These are phyloP conservation scores for Parazoanthus swiftii DNA, from an alignment of 92 coral and sea anemone genomes.

Conservation along the genomic window DNA sequence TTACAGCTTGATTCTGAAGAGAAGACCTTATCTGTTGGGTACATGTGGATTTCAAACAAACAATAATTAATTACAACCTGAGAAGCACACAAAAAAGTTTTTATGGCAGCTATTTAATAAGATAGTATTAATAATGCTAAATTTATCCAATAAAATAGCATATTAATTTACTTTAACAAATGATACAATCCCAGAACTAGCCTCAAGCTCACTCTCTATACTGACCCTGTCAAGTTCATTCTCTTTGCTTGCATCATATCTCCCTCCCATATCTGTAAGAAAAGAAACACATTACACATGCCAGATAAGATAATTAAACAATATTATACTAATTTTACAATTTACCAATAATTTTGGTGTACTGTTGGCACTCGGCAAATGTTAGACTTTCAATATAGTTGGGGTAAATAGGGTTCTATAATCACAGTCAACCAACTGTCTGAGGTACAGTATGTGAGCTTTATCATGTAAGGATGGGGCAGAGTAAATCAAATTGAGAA, in stretches of 20 bases:
- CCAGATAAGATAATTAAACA: background rate
- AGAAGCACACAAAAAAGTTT: no score
- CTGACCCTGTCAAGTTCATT: conserved; percentile 59
- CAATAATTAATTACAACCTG: background rate
- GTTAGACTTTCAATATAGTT: no score
- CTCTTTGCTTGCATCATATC: conserved; percentile 68
- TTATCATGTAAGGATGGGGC: no score
- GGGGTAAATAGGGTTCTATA: no score
- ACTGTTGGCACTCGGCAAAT: no score
- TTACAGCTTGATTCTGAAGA: conserved; percentile 82
- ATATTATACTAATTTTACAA: background rate
- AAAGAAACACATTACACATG: background rate
- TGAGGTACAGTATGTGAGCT: no score
- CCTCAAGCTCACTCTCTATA: background rate
- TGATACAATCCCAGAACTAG: background rate
- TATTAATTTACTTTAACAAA: background rate
- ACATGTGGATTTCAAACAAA: background rate
- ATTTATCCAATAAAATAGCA: no score
- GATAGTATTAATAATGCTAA: no score
- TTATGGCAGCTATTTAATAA: no score
- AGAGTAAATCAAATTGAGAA: no score
- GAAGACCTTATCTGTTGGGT: conserved; percentile 75
- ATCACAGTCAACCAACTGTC: no score
- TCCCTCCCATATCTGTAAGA: conserved; percentile 71
- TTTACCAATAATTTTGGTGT: background rate